Percentiles rank a stretch among this genome's conserved stretches.
Evolutionary conservation across 2,113 vertebrate genomes (phyloP).

Genomic region (Peromyscus polionotus): DNA sequence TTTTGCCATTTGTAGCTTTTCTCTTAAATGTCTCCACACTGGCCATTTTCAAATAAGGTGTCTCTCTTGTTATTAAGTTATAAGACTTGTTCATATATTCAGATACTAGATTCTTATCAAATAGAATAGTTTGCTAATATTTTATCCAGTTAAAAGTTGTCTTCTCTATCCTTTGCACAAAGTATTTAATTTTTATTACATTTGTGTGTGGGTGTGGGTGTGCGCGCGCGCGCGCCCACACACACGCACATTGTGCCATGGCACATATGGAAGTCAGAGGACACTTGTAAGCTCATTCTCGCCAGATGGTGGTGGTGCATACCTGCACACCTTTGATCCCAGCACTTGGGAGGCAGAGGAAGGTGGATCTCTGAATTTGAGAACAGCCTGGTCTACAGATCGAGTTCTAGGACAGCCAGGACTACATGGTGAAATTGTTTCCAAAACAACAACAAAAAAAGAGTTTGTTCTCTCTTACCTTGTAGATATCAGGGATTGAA

Average conservation of each 20-base stretch:
- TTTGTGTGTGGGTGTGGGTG: neutral
- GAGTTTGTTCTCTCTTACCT: neutral
- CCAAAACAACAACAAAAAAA: neutral
- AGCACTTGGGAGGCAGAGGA: neutral
- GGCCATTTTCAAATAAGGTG: neutral
- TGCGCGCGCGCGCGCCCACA: too few species aligned
- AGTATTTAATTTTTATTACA: conserved; percentile 7
- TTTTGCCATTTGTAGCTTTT: neutral
- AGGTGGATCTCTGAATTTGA: neutral
- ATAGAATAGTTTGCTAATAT: neutral
- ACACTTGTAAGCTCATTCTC: neutral
- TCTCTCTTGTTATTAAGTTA: neutral
- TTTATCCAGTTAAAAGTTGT: neutral
- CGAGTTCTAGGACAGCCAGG: neutral
- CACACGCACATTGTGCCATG: too few species aligned
- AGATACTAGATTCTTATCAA: neutral
- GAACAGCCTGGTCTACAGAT: neutral
- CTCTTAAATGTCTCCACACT: neutral
- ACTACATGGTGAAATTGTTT: neutral
- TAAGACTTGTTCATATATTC: conserved; percentile 10
- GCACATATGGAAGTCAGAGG: neutral
- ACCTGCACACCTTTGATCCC: neutral
- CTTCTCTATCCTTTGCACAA: neutral
- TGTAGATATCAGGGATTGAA: neutral
- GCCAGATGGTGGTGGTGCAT: neutral